Percentiles rank a stretch among this genome's conserved stretches.
Conservation (phyloP, 2,888 invertebrate species). For the Cheilosia variabilis region DNA sequence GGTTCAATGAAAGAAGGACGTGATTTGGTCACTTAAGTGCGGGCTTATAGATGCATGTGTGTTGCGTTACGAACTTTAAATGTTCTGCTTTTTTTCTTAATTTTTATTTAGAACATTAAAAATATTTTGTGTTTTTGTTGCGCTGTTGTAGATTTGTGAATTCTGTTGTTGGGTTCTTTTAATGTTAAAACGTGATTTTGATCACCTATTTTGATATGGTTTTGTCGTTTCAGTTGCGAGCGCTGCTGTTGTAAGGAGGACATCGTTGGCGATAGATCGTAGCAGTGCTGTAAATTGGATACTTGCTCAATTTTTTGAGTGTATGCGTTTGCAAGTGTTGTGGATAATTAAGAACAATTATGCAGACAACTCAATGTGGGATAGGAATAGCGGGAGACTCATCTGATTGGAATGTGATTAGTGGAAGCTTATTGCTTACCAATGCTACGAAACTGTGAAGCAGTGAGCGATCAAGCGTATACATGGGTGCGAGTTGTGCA, state of each 20-base stretch:
- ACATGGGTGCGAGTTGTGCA: too few species aligned
- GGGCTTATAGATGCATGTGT: constrained; percentile 56
- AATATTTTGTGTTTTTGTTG: constrained; percentile 28
- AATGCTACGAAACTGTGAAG: too few species aligned
- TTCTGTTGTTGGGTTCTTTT: constrained; percentile 36
- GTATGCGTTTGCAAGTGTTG: too few species aligned
- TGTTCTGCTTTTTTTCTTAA: constrained; percentile 32
- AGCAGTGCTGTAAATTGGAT: constrained; percentile 10
- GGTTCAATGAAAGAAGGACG: constrained; percentile 71
- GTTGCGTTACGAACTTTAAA: constrained; percentile 48
- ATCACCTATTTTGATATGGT: constrained; percentile 67
- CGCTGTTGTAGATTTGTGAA: constrained; percentile 30
- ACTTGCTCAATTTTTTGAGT: background rate
- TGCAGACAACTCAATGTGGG: too few species aligned
- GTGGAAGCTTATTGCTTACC: too few species aligned
- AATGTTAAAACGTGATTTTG: constrained; percentile 65
- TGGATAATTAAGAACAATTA: too few species aligned
- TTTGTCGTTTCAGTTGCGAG: constrained; percentile 3
- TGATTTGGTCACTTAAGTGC: constrained; percentile 66
- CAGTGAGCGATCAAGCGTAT: too few species aligned
- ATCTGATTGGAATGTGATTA: too few species aligned
- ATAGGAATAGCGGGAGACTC: too few species aligned
- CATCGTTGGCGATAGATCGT: background rate
- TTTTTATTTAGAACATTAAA: constrained; percentile 69
- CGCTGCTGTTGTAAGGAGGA: background rate